Percentiles rank a stretch among this genome's conserved stretches.
phyloP scores from a whole-genome alignment of 1,140 invertebrate species.

The Psix sp. region DNA sequence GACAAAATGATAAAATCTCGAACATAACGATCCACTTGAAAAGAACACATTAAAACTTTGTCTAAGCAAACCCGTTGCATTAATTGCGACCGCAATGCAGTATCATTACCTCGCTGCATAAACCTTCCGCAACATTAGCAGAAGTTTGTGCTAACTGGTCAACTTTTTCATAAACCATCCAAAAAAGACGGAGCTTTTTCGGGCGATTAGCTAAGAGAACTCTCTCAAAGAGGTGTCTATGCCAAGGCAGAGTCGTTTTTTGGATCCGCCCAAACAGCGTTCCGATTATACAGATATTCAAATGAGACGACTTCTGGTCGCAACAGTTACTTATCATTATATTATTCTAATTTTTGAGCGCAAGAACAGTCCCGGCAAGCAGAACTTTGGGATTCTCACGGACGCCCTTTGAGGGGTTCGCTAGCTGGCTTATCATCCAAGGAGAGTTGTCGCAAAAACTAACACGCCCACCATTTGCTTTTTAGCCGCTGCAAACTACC shows the following conservation, averaged over 20 bases:
- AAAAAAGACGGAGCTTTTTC: conserved; percentile 61
- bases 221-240: conserved; percentile 63
- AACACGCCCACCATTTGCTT: conserved; percentile 48
- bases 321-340: conserved; percentile 78
- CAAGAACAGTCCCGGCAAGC: conserved; percentile 66
- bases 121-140: not conserved
- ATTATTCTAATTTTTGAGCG: conserved; percentile 75
- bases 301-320: conserved; percentile 72
- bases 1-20: too few relatives aligned
- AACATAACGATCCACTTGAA: too few relatives aligned
- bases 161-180: conserved; percentile 31
- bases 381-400: conserved; percentile 55
- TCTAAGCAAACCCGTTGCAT: too few relatives aligned
- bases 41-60: too few relatives aligned
- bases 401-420: conserved; percentile 27
- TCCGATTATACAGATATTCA: conserved; percentile 76
- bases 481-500: conserved; percentile 55
- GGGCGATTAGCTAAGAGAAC: conserved; percentile 63
- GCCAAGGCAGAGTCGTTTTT: conserved; percentile 67
- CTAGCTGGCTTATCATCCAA: conserved; percentile 18
- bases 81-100: too few relatives aligned
- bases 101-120: conserved; percentile 6
- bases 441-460: conserved; percentile 46
- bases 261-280: conserved; percentile 75
- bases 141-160: conserved; percentile 3